Evolutionary conservation across 2,113 vertebrate genomes (phyloP).

Genomic region (Hemibates koningsi): DNA sequence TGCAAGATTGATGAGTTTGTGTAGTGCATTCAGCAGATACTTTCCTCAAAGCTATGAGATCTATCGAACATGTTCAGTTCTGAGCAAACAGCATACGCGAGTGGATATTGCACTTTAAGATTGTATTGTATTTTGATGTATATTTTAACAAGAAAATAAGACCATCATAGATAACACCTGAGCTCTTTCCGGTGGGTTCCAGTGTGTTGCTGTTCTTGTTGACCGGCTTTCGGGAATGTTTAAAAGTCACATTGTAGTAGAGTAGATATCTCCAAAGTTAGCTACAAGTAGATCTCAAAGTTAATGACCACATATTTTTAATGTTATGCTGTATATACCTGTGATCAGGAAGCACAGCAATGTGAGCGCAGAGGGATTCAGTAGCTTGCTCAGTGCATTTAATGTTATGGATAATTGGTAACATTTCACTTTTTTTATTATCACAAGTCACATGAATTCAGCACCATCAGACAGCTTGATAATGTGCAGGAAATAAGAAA

Average conservation of each 20-base stretch:
- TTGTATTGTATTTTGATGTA: neutral
- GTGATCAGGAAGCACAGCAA: neutral
- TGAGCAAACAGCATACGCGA: neutral
- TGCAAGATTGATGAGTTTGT: neutral
- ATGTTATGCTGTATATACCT: neutral
- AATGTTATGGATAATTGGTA: neutral
- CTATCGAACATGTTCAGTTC: neutral
- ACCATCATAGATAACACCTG: neutral
- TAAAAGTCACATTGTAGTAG: neutral
- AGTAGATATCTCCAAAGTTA: neutral
- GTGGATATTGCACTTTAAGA: neutral
- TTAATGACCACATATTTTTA: neutral
- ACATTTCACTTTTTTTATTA: neutral
- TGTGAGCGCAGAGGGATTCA: neutral
- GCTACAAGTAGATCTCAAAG: neutral
- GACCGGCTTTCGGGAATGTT: neutral
- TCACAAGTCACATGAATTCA: neutral
- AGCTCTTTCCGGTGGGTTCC: rapidly evolving
- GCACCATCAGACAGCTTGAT: neutral
- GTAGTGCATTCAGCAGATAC: neutral
- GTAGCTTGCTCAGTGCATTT: neutral
- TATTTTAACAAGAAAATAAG: neutral
- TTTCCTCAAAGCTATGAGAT: neutral
- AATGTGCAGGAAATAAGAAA: neutral
- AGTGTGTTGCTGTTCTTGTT: neutral